phyloP scores from a whole-genome alignment of 1,140 invertebrate genomes.

The Zophobas atratus region DNA sequence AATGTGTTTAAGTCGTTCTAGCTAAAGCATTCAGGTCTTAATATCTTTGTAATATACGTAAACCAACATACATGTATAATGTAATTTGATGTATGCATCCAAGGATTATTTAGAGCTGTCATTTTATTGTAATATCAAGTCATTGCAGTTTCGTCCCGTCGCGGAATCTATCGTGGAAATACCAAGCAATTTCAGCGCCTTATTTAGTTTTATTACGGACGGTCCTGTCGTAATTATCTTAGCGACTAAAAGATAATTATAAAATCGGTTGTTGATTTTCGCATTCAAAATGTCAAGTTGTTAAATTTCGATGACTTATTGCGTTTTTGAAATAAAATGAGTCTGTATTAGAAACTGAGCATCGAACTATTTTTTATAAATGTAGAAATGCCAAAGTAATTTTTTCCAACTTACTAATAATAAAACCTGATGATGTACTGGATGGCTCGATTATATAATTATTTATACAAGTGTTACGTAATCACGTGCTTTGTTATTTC shows the following conservation, averaged over 20 bases:
- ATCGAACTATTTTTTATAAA: slow-evolving; percentile 42
- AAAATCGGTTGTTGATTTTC: slow-evolving; percentile 2
- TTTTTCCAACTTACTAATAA: slow-evolving; percentile 38
- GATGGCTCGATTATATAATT: slow-evolving; percentile 14
- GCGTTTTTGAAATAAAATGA: not conserved
- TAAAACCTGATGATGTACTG: slow-evolving; percentile 45
- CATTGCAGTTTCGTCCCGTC: slow-evolving; percentile 8
- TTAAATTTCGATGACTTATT: not conserved
- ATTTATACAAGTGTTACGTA: not conserved
- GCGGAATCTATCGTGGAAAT: slow-evolving; percentile 2
- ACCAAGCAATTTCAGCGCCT: slow-evolving; percentile 1
- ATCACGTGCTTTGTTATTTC: not conserved
- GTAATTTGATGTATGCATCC: slow-evolving; percentile 42
- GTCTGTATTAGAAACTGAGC: slow-evolving; percentile 18
- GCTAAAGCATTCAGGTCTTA: slow-evolving; percentile 43
- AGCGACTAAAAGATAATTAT: slow-evolving; percentile 10
- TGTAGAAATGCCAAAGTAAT: slow-evolving; percentile 39
- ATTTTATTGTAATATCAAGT: slow-evolving; percentile 37
- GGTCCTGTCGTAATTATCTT: slow-evolving; percentile 20
- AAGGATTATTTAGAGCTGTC: slow-evolving; percentile 43
- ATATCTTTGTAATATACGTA: slow-evolving; percentile 52
- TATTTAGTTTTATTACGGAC: slow-evolving; percentile 15
- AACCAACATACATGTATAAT: slow-evolving; percentile 47
- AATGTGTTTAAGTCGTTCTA: slow-evolving; percentile 23
- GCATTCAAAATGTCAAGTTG: slow-evolving; percentile 24